phyloP scores from a whole-genome alignment of 2,797 vertebrate genomes.

The Geotrypetes seraphini region DNA sequence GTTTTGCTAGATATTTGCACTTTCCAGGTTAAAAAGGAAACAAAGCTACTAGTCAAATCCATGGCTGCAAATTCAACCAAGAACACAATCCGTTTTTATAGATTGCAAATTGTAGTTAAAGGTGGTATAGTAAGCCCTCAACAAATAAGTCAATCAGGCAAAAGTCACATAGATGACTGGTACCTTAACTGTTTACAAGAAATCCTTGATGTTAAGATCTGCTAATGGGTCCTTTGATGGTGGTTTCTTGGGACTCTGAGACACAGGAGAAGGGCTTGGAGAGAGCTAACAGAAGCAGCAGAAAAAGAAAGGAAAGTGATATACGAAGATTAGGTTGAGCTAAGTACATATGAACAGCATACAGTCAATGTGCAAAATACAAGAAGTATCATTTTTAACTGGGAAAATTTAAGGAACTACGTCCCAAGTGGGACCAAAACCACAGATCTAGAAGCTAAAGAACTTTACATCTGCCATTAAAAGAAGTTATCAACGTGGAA shows the following conservation, averaged over 20 bases:
- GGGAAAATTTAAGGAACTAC: no score
- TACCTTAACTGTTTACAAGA: constrained; percentile 88
- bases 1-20: no score
- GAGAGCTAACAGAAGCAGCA: constrained; percentile 65
- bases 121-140: no score
- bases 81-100: no score
- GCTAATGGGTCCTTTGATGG: constrained; percentile 96
- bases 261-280: constrained; percentile 77
- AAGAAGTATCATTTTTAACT: constrained; percentile 5
- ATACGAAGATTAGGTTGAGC: constrained; percentile 31
- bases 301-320: constrained; percentile 36
- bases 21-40: no score
- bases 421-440: no score
- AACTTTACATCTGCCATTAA: no score
- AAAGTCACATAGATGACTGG: constrained; percentile 14
- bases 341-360: constrained; percentile 3
- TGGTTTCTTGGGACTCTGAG: constrained; percentile 93
- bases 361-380: constrained; percentile 14
- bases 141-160: constrained; percentile 18
- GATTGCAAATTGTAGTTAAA: no score
- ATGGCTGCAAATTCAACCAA: no score
- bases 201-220: constrained; percentile 98
- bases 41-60: no score
- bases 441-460: no score
- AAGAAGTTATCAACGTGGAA: no score